phyloP scores from a whole-genome alignment of 2,113 vertebrate species.

The Choloepus hoffmanni region DNA sequence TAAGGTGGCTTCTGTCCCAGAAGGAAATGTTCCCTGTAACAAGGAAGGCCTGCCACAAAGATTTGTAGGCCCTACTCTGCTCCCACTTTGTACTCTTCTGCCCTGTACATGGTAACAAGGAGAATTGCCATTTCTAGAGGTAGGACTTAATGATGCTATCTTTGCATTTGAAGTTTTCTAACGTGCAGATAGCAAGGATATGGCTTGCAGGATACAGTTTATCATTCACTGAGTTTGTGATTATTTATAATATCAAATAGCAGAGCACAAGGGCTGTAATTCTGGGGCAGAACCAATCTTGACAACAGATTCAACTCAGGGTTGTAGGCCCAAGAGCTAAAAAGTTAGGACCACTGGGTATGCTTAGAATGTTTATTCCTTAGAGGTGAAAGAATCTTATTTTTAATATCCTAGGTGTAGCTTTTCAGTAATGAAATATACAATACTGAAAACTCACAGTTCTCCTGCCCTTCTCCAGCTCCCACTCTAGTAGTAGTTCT shows the following conservation, averaged over 20 bases:
- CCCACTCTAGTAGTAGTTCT: neutral
- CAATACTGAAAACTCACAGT: neutral
- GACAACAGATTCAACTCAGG: neutral
- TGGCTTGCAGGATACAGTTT: neutral
- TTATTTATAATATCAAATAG: neutral
- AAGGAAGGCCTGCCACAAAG: neutral
- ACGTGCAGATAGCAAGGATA: neutral
- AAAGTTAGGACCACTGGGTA: neutral
- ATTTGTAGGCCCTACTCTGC: neutral
- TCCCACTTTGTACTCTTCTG: neutral
- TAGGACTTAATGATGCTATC: neutral
- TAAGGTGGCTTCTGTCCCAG: neutral
- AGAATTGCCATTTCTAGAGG: neutral
- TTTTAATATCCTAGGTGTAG: neutral
- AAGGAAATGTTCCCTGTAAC: conserved; percentile 27
- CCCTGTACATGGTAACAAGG: neutral
- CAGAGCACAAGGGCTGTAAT: neutral
- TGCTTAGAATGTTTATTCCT: neutral
- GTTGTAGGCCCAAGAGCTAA: neutral
- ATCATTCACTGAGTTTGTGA: neutral
- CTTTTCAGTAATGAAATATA: neutral
- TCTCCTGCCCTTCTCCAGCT: neutral
- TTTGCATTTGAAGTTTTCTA: conserved; percentile 9
- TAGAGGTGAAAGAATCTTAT: neutral
- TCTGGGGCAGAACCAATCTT: neutral